These are phyloP conservation scores for Melinopterus prodromus DNA, from an alignment of 2,888 invertebrate genomes.

Conservation along the genomic window DNA sequence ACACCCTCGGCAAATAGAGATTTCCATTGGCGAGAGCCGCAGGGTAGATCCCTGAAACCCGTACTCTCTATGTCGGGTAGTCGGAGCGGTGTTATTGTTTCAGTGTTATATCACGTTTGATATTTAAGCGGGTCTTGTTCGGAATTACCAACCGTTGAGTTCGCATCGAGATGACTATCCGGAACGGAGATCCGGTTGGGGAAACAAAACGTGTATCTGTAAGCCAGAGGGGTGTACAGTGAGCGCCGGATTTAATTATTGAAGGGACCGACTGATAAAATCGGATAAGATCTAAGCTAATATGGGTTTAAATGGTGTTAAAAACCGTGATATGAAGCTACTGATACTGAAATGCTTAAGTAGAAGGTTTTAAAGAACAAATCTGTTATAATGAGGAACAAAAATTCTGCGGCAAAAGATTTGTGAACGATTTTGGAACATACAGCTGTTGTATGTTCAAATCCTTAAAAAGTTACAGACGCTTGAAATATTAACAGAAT, in stretches of 20 bases:
- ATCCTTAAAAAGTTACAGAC: no score
- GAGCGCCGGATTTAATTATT: not conserved
- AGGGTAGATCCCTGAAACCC: slow-evolving; percentile 7
- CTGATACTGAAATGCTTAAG: no score
- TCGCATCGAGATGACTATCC: slow-evolving; percentile 8
- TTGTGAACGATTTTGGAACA: no score
- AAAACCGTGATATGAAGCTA: not conserved
- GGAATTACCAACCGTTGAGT: slow-evolving; percentile 13
- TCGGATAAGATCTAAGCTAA: not conserved
- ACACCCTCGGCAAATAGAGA: slow-evolving; percentile 16
- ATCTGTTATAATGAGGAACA: no score
- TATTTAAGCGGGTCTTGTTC: slow-evolving; percentile 21
- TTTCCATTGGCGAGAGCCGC: slow-evolving; percentile 14
- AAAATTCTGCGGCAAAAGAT: no score
- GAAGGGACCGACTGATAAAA: not conserved
- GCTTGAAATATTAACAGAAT: no score
- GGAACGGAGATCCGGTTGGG: not conserved
- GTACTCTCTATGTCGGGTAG: not conserved
- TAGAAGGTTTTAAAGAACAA: no score
- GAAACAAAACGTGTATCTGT: slow-evolving; percentile 4
- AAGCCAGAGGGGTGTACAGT: not conserved
- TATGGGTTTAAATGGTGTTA: not conserved
- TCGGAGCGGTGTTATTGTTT: slow-evolving; percentile 19
- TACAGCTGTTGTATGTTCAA: no score
- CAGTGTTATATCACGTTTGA: slow-evolving; percentile 23